Evolutionary conservation across 2,113 vertebrate species (phyloP), one percentile per base, ranked within the genome.

Genomic region (Istiophorus platypterus): DNA sequence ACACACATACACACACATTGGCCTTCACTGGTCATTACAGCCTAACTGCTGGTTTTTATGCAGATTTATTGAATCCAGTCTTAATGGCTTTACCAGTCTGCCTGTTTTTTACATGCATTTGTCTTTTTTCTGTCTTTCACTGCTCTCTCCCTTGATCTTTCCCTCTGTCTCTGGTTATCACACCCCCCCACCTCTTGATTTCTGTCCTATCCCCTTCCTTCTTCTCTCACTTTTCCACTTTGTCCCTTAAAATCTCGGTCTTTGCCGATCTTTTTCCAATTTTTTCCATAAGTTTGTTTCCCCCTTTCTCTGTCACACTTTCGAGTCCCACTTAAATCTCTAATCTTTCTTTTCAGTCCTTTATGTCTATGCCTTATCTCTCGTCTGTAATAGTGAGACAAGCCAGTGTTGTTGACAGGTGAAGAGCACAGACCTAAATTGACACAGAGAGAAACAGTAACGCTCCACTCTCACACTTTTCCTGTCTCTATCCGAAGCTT

Each of bases 51-150:
- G 85, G 72, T 85, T 86, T 92, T 80, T 87, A 92, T 94, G 85
- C 88, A 93, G 91, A 95, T 93, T 92, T 91, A 92, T 92, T 93
- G 88, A 92, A 85, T 76, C 87, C 82, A 66, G 80, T 13, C 87
- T 86, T 93, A 91, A 93, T 94, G 81, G 67, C 88, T 93, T 91
- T 87, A 89, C 75, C 92, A 91, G 91, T 65, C 64, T 0, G 41
- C 41, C 64, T 72, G 58, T 65, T 82, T 81, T 75, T 82, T 57
- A 63, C 34, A 71, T 62, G 69, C 45, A 49, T 79, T 73, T 84
- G 56, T 87, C 78, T 72, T 88, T 81, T 69, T 88, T 41, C 75
- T 45, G 57, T 62, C 56, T 51, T 73, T 81, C 66, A 34, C 63
- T 84, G 64, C 27, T 81, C 64, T 87, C 73, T 83, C 67, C 69